phyloP scores from a whole-genome alignment of 2,113 vertebrate species.

The Hippopotamus amphibius region DNA sequence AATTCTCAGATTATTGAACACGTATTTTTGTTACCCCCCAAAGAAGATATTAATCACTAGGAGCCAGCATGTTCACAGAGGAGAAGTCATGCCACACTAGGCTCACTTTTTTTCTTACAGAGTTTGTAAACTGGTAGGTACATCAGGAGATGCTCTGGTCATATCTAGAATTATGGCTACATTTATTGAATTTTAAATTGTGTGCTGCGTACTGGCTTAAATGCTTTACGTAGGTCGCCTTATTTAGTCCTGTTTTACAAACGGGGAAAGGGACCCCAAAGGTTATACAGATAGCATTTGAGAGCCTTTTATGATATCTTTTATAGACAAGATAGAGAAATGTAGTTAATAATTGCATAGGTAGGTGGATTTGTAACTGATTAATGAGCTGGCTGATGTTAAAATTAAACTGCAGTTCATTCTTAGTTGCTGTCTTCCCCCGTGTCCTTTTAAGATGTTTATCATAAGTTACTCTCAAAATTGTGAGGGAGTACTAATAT shows the following conservation, averaged over 20 bases:
- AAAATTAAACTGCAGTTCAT: slow-evolving; percentile 40
- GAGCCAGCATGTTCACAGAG: background rate
- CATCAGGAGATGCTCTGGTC: background rate
- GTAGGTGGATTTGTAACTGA: slow-evolving; percentile 24
- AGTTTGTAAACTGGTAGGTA: background rate
- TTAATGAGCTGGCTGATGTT: background rate
- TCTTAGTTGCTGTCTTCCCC: background rate
- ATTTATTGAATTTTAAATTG: slow-evolving; percentile 56
- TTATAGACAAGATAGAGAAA: slow-evolving; percentile 38
- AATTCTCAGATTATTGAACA: background rate
- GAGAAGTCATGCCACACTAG: background rate
- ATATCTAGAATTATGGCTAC: background rate
- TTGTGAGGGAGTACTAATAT: background rate
- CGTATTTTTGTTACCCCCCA: background rate
- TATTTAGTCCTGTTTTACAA: slow-evolving; percentile 28
- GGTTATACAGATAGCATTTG: slow-evolving; percentile 23
- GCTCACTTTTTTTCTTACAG: background rate
- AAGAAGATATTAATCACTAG: background rate
- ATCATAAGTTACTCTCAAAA: background rate
- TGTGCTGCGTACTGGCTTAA: slow-evolving; percentile 38
- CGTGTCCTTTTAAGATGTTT: background rate
- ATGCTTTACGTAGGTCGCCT: background rate
- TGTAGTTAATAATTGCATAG: slow-evolving; percentile 47
- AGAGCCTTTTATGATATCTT: background rate
- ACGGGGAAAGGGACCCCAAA: background rate